phyloP scores from a whole-genome alignment of 2,113 vertebrate species.

The Apaloderma vittatum region DNA sequence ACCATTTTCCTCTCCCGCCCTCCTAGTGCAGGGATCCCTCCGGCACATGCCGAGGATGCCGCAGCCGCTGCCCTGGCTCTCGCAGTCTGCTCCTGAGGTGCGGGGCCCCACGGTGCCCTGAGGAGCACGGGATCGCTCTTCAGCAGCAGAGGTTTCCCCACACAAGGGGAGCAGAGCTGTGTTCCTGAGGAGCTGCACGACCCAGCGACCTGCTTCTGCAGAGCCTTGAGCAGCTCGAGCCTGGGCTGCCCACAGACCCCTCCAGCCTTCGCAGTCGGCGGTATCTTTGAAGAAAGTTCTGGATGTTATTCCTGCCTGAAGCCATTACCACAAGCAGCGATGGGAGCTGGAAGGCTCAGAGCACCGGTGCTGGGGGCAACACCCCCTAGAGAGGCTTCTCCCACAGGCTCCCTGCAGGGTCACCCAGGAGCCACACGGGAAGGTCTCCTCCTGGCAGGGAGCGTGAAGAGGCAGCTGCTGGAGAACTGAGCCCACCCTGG shows the following conservation, averaged over 20 bases:
- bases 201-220: not conserved
- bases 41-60: not conserved
- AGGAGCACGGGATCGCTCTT: not conserved
- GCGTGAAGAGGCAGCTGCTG: not conserved
- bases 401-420: too few relatives aligned
- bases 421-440: accelerated
- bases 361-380: not conserved
- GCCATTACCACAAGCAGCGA: not conserved
- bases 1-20: not conserved
- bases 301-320: not conserved
- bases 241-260: not conserved
- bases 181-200: not conserved
- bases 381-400: not conserved
- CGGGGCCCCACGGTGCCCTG: not conserved
- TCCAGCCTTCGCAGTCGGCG: not conserved
- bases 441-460: not conserved
- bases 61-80: not conserved
- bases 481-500: not conserved
- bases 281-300: not conserved
- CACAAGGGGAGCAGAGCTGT: too few relatives aligned
- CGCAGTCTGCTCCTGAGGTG: accelerated
- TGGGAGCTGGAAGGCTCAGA: not conserved
- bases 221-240: not conserved
- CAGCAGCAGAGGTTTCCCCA: not conserved
- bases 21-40: not conserved